Percentiles rank a stretch among this genome's conserved stretches.
These are phyloP conservation scores for Chaetophractus vellerosus DNA, from an alignment of 2,797 vertebrate species.

Conservation along the genomic window DNA sequence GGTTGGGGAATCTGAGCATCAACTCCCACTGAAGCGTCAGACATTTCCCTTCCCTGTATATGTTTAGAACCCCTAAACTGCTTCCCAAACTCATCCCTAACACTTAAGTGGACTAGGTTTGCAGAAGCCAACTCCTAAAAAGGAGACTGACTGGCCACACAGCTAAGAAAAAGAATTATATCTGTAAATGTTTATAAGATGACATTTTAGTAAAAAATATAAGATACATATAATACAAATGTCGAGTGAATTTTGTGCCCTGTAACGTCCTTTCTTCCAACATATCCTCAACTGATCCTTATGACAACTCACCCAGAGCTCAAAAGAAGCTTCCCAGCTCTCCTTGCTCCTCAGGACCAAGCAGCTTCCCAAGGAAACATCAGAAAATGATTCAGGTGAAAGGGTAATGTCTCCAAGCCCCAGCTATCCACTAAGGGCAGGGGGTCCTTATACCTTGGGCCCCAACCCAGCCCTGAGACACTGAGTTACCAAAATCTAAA, in stretches of 20 bases:
- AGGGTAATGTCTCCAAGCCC: constrained; percentile 75
- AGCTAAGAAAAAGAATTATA: constrained; percentile 59
- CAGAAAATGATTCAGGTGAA: constrained; percentile 80
- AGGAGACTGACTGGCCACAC: constrained; percentile 58
- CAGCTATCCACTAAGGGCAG: constrained; percentile 75
- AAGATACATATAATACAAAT: constrained; percentile 81
- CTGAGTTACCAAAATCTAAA: constrained; percentile 86
- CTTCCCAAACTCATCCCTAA: constrained; percentile 27
- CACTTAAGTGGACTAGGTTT: constrained; percentile 19
- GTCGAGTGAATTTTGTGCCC: constrained; percentile 78
- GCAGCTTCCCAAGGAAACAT: constrained; percentile 82
- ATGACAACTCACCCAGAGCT: constrained; percentile 67
- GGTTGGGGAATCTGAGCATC: constrained; percentile 16
- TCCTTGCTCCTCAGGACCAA: constrained; percentile 66
- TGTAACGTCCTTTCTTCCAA: constrained; percentile 50
- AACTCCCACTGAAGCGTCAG: not conserved
- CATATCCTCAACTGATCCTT: constrained; percentile 57
- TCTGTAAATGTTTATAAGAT: constrained; percentile 73
- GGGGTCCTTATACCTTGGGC: constrained; percentile 52
- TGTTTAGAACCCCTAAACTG: constrained; percentile 7
- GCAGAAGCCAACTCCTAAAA: constrained; percentile 68
- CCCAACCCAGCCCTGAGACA: constrained; percentile 84
- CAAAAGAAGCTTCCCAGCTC: constrained; percentile 59
- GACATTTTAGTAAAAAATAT: constrained; percentile 84
- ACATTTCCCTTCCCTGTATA: not conserved